Conservation (phyloP, 2,113 vertebrate species). For the Sylvietta virens region DNA sequence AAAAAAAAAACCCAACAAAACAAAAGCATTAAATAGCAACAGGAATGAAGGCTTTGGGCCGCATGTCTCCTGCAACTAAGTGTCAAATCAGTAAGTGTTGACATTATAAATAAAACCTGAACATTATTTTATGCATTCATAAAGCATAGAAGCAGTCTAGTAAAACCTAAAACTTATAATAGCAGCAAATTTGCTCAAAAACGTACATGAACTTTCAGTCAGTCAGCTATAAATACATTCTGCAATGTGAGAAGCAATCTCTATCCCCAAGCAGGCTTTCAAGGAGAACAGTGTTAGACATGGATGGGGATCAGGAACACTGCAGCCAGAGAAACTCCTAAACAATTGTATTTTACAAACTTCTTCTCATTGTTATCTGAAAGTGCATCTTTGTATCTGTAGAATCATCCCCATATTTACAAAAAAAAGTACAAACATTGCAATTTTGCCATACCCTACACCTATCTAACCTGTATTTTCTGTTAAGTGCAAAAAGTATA, state of each 20-base stretch:
- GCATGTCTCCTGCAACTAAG: background rate
- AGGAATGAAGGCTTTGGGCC: background rate
- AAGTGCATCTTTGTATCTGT: conserved; percentile 43
- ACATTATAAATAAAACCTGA: conserved; percentile 29
- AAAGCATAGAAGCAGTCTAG: background rate
- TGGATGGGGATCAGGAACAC: background rate
- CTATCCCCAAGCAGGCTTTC: background rate
- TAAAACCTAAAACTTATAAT: conserved; percentile 1
- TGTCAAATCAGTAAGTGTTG: background rate
- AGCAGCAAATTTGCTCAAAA: conserved; percentile 36
- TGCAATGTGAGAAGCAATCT: background rate
- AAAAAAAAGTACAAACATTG: conserved; percentile 22
- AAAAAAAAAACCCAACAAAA: background rate
- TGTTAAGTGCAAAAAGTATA: conserved; percentile 33
- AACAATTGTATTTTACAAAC: background rate
- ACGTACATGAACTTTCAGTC: background rate
- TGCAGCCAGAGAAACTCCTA: background rate
- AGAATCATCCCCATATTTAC: conserved; percentile 44
- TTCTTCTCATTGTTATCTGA: background rate
- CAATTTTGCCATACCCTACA: background rate
- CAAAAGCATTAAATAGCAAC: background rate
- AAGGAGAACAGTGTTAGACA: background rate
- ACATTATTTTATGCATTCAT: background rate
- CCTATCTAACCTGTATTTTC: background rate
- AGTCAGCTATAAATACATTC: conserved; percentile 8